A percentile compares a stretch with the other conserved stretches of the same genome.
Conservation (phyloP, 1,140 invertebrate species). For the Pomacea maculata region DNA sequence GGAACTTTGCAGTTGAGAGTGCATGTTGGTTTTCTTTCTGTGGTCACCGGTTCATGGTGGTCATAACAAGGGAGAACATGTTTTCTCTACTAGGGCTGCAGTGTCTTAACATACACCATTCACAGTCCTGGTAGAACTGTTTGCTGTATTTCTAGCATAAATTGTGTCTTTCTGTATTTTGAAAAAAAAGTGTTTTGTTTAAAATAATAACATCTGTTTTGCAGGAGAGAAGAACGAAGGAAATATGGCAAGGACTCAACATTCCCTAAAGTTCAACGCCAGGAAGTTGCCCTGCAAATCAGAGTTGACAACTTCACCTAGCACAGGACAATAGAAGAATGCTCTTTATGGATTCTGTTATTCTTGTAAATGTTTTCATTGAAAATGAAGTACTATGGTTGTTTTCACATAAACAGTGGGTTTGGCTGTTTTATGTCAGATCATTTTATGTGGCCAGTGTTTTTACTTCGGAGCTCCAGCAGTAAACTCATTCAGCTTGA, state of each 20-base stretch:
- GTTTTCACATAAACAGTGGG: background rate
- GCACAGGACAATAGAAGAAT: background rate
- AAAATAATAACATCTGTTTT: background rate
- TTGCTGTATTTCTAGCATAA: too few relatives aligned
- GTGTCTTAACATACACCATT: too few relatives aligned
- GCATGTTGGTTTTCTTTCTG: too few relatives aligned
- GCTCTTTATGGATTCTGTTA: background rate
- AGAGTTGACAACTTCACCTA: conserved; percentile 53
- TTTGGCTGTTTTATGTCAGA: background rate
- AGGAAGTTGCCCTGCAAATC: conserved; percentile 51
- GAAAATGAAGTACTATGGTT: background rate
- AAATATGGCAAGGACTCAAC: conserved; percentile 1
- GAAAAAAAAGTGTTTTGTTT: background rate
- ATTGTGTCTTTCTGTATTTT: too few relatives aligned
- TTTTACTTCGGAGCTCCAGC: background rate
- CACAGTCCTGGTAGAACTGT: too few relatives aligned
- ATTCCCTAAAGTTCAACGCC: conserved; percentile 25
- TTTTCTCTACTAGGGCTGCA: too few relatives aligned
- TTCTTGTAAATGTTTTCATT: background rate
- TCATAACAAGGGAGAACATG: too few relatives aligned
- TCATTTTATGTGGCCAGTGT: background rate
- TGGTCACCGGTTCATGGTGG: too few relatives aligned
- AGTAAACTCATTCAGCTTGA: background rate
- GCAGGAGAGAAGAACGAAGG: conserved; percentile 11
- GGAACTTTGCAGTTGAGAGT: too few relatives aligned